Base-by-base conservation (phyloP, 1,140 invertebrate species). In the Drosophila kurseongensis region DNA sequence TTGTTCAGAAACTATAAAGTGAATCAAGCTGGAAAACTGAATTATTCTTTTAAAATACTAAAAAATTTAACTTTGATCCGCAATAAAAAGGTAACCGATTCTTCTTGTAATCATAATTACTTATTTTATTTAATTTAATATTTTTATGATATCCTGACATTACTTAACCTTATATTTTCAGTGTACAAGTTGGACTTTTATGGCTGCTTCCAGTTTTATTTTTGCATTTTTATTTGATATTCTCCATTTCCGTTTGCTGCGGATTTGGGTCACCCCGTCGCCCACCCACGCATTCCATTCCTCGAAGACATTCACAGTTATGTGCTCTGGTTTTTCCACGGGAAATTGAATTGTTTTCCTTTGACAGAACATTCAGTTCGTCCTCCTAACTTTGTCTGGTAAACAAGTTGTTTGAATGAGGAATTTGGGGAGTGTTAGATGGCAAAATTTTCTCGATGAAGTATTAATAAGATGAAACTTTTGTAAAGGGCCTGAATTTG, bases 331-430 rank as follows among this genome's bases (percentile, higher is more conserved):
- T 62, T 69, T 68, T 66, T 67, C 54, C 84, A 83, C 79, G 75
- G 65, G 59, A 88, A 86, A 86, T 86, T 86, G 83, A 86, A 86
- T 86, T 86, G 84, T 86, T 86, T 83, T 86, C 52, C 73, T 74
- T 76, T 48, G 60, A 61, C 74, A 75, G 65, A 78, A 67, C 75
- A 81, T 67, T 78, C 78, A 68, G 57, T 69, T 60, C 66, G 63
- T 66, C 67, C 67, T 44, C 47, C 23, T 41, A 69, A 69, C 50
- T 69, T 62, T 72, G 75, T 58, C 83, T 69, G 68, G 83, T 86
- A 88, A 86, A 86, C 83, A 86, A 83, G 59, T 83, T 86, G 79
- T 75, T 66, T 47, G 36, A 18, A 44, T 32, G 47, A 38, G 14
- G 32, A 6, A 50, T 14, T 18, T 10, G 4, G 18, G 18, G 13